A percentile compares a stretch with the other conserved stretches of the same genome.
phyloP scores from a whole-genome alignment of 2,888 invertebrate genomes.

The Xestoiulus laeticollis region DNA sequence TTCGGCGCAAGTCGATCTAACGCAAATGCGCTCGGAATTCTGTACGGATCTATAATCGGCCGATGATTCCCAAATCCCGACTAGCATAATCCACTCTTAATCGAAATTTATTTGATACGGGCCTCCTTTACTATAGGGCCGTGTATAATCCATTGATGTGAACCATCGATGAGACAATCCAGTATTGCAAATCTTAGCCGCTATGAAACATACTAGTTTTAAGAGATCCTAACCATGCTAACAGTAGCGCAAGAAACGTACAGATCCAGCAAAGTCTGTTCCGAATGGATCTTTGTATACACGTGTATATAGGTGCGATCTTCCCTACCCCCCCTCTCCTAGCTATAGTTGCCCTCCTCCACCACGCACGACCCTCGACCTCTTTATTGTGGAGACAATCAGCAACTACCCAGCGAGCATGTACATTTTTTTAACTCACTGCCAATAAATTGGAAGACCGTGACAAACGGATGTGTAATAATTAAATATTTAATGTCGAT shows the following conservation, averaged over 20 bases:
- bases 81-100: no score
- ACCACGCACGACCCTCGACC: neutral
- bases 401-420: neutral
- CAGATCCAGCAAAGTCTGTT: neutral
- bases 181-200: neutral
- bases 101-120: no score
- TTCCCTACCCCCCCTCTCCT: neutral
- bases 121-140: no score
- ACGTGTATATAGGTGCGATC: neutral
- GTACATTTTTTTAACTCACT: slow-evolving; percentile 18
- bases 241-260: neutral
- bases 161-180: neutral
- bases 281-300: slow-evolving; percentile 6
- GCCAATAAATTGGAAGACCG: slow-evolving; percentile 10
- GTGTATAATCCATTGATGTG: neutral
- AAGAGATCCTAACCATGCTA: no score
- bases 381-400: slow-evolving; percentile 18
- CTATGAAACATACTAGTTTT: neutral
- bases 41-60: neutral
- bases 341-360: neutral
- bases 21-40: neutral
- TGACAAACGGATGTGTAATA: neutral
- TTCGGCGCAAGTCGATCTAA: neutral
- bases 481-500: slow-evolving; percentile 26
- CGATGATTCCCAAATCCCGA: neutral